phyloP scores from a whole-genome alignment of 2,797 vertebrate genomes.

The Macropodus opercularis region DNA sequence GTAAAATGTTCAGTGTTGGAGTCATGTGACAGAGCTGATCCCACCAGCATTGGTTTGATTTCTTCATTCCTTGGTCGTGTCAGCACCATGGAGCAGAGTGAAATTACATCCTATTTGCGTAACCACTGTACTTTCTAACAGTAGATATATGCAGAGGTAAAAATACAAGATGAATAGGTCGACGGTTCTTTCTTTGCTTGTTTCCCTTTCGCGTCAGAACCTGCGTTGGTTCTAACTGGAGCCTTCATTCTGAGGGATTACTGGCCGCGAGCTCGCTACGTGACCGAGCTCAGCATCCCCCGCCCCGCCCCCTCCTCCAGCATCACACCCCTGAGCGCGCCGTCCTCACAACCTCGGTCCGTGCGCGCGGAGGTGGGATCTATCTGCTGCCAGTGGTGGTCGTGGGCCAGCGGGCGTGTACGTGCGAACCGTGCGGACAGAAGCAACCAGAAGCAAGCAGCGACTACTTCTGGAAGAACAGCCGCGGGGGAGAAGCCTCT shows the following conservation, averaged over 20 bases:
- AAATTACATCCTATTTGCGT: too few relatives aligned
- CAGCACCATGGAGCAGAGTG: too few relatives aligned
- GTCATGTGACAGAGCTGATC: too few relatives aligned
- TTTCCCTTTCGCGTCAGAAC: too few relatives aligned
- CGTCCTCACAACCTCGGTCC: constrained; percentile 50
- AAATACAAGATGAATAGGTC: too few relatives aligned
- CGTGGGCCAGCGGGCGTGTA: constrained; percentile 48
- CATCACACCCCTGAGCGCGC: constrained; percentile 45
- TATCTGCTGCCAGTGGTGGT: constrained; percentile 40
- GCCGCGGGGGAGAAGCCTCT: not conserved
- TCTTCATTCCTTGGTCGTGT: too few relatives aligned
- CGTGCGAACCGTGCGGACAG: constrained; percentile 63
- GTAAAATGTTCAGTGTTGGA: too few relatives aligned
- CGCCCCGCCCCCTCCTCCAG: constrained; percentile 6
- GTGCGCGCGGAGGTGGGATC: constrained; percentile 64
- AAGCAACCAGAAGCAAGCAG: constrained; percentile 19
- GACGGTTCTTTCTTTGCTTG: too few relatives aligned
- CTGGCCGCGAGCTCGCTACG: constrained; percentile 49
- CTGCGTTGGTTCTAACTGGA: not conserved
- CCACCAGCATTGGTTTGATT: too few relatives aligned
- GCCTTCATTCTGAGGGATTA: constrained; percentile 18
- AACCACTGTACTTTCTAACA: too few relatives aligned
- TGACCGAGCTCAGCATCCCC: constrained; percentile 55
- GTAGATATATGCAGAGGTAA: too few relatives aligned
- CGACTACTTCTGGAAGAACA: constrained; percentile 1